Evolutionary conservation across 2,888 invertebrate genomes (phyloP).

Genomic region (Psylliodes chrysocephalus): DNA sequence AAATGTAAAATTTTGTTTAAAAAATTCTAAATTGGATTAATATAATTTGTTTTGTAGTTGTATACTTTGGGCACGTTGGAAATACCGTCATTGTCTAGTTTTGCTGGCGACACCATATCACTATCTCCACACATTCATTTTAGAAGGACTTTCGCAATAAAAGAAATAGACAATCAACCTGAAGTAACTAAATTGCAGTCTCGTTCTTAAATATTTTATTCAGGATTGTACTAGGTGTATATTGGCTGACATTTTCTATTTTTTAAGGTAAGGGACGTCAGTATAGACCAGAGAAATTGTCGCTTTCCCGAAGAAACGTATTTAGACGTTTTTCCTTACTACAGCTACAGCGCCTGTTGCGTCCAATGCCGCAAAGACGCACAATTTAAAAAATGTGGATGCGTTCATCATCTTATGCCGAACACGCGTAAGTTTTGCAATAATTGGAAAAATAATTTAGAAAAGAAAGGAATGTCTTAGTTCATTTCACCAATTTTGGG

Average conservation of each 20-base stretch:
- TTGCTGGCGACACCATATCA: slow-evolving; percentile 70
- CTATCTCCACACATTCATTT: slow-evolving; percentile 70
- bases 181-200: slow-evolving; percentile 64
- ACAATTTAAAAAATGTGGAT: slow-evolving; percentile 71
- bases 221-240: too few species aligned
- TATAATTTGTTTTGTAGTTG: slow-evolving; percentile 62
- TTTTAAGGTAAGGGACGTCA: slow-evolving; percentile 68
- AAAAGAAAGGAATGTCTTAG: too few species aligned
- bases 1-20: slow-evolving; percentile 63
- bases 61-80: slow-evolving; percentile 75
- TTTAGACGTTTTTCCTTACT: slow-evolving; percentile 71
- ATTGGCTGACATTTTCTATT: too few species aligned
- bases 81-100: slow-evolving; percentile 75
- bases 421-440: slow-evolving; percentile 69
- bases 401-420: slow-evolving; percentile 77
- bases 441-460: too few species aligned
- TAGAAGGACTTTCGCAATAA: slow-evolving; percentile 58
- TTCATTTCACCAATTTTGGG: too few species aligned
- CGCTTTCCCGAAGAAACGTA: slow-evolving; percentile 75
- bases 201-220: too few species aligned
- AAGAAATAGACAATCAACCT: slow-evolving; percentile 76
- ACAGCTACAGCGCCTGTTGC: slow-evolving; percentile 79
- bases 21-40: not conserved
- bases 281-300: slow-evolving; percentile 74
- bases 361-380: slow-evolving; percentile 76